A percentile compares a stretch with the other conserved stretches of the same genome.
phyloP scores from a whole-genome alignment of 2,888 invertebrate genomes.

The Hydraecia micacea region DNA sequence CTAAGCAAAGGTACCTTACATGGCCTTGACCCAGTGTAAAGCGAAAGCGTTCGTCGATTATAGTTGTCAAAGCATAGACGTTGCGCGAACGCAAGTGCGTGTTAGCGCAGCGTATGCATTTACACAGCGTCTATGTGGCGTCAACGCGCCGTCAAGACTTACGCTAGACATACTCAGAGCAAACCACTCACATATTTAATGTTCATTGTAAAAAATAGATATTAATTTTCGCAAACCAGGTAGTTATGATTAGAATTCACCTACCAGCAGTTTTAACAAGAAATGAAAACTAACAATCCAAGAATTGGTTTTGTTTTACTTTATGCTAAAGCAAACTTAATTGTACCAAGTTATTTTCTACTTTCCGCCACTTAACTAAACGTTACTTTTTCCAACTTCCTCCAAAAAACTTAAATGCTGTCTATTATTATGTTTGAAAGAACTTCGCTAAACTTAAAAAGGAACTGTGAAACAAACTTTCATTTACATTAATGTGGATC shows the following conservation, averaged over 20 bases:
- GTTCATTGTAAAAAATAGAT: neutral
- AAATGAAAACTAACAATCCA: neutral
- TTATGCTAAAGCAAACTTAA: constrained; percentile 22
- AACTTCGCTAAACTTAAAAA: constrained; percentile 48
- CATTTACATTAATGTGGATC: constrained; percentile 61
- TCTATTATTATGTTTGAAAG: constrained; percentile 50
- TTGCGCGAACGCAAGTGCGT: neutral
- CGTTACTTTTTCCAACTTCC: constrained; percentile 22
- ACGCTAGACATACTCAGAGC: neutral
- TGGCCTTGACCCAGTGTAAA: neutral
- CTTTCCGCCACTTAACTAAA: constrained; percentile 18
- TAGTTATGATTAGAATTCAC: neutral
- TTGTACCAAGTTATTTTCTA: constrained; percentile 21
- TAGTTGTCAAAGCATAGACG: neutral
- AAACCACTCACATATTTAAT: neutral
- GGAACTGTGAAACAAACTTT: constrained; percentile 56
- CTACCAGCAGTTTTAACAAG: neutral
- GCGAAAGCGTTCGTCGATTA: neutral
- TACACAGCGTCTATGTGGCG: neutral
- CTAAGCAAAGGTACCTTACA: neutral
- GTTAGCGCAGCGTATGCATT: neutral
- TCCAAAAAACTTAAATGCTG: constrained; percentile 34
- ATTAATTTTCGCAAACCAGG: neutral
- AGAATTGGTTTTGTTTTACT: neutral
- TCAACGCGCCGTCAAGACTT: neutral